Evolutionary conservation across 2,888 invertebrate genomes (phyloP), one percentile per base, ranked within the genome.

Genomic region (Phrixothrix hirtus): DNA sequence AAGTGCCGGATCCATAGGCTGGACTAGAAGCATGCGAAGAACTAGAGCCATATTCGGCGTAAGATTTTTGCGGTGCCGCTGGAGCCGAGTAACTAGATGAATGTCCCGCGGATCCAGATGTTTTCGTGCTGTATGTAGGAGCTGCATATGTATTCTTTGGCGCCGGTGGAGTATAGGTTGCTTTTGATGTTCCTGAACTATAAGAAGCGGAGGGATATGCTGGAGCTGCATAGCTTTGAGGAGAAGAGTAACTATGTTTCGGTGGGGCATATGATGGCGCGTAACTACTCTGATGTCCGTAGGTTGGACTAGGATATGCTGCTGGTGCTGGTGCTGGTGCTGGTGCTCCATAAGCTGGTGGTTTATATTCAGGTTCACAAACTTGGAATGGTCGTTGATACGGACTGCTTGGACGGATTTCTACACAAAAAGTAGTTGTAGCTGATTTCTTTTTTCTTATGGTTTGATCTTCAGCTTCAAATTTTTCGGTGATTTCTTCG

Each of bases 351-450:
- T 38, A 37, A 0, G 55, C 57, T 27, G 51, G 36, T 11, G 57
- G 34, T 17, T 38, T 44, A 32, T 52, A 49, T 30, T 59, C 58
- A 1, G 69, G 66, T 57, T 75, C 72, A 55, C 75, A 75, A 2
- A 76, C 66, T 58, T 75, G 73, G 64, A 72, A 75, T 0, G 76
- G 74, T 53, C 68, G 68, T 53, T 74, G 70, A 55, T 72, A 69
- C 0, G 71, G 69, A 30, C 66, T 67, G 48, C 66, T 75, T 1
- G 77, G 77, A 14, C 72, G 65, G 41, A 79, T 73, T 59, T 79
- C 77, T 2, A 79, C 74, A 63, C 79, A 79, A 60, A 79, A 76
- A 0, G 77, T 78, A 5, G 78, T 77, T 1, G 76, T 71, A 2
- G 73, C 60, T 0, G 75, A 72, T 25, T 77, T 76, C 62, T 78